Evolutionary conservation across 2,888 invertebrate species (phyloP), one percentile per base, ranked within the genome.

Genomic region (Drosophila mettleri): DNA sequence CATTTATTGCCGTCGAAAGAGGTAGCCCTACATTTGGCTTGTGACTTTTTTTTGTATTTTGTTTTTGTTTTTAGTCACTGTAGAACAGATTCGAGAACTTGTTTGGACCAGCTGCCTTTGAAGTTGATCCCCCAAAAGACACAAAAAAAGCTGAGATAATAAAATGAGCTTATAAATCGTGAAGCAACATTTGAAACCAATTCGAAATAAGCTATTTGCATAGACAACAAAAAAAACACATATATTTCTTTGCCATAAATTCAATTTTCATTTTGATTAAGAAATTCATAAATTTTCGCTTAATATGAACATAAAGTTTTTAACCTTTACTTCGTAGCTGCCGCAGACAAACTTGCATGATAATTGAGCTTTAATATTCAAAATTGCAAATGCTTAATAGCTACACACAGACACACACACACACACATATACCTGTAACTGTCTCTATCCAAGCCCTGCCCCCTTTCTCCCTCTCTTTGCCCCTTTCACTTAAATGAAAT

Each of bases 51-150:
- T 27, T n/a, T 22, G n/a, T n/a, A n/a, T 18, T 36, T 16, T 60
- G 3, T 49, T 22, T 2, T 31, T 6, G 20, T 14, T 27, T 51
- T 34, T 60, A 54, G 53, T 54, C 43, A 43, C 38, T 51, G 14
- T 24, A 54, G 24, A 49, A 29, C 33, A n/a, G 53, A 68, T 52
- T 53, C 60, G 49, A 41, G 65, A 74, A 74, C 83, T 80, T 70
- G 80, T 74, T 85, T 85, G 55, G 69, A 65, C 69, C 79, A 65
- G 84, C 80, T 74, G 80, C 69, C 66, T 70, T 60, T 65, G 52
- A 38, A 57, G 43, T 61, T 62, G 29, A 16, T 9, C 54, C 31
- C n/a, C n/a, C n/a, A n/a, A 51, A 71, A 53, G 57, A 39, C 7
- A 34, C 9, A 16, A 29, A 39, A 29, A 39, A 14, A 20, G 18